A percentile compares a stretch with the other conserved stretches of the same genome.
phyloP scores from a whole-genome alignment of 2,113 vertebrate species.

The Stegostoma tigrinum region DNA sequence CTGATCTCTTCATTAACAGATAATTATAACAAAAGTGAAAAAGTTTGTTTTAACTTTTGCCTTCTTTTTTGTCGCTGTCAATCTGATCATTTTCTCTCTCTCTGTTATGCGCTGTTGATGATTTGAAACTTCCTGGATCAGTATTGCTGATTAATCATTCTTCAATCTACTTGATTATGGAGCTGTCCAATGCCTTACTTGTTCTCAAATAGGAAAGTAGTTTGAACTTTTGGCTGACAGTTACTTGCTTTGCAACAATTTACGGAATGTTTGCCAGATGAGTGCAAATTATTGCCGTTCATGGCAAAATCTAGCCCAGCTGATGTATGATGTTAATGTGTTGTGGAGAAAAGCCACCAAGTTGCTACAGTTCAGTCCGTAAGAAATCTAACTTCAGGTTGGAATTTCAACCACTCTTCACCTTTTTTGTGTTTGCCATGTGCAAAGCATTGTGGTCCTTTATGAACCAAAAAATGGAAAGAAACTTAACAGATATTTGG shows the following conservation, averaged over 20 bases:
- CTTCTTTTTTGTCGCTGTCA: not conserved
- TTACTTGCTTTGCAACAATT: not conserved
- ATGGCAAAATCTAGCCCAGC: not conserved
- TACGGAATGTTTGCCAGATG: not conserved
- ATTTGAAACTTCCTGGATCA: not conserved
- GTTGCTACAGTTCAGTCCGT: not conserved
- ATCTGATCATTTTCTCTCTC: not conserved
- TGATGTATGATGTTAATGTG: not conserved
- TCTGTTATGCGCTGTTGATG: not conserved
- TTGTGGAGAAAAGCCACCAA: not conserved
- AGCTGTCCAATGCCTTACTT: not conserved
- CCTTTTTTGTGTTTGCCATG: not conserved
- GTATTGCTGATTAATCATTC: not conserved
- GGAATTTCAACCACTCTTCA: not conserved
- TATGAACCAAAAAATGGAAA: not conserved
- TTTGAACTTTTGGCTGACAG: not conserved
- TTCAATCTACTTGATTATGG: not conserved
- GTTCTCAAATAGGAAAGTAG: not conserved
- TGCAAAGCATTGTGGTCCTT: not conserved
- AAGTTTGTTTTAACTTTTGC: not conserved
- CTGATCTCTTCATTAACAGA: not conserved
- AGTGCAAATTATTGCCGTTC: not conserved
- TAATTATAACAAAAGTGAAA: not conserved
- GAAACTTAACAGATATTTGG: too few relatives aligned
- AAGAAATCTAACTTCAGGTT: not conserved